Conservation (phyloP, 2,113 vertebrate species). For the Hemibagrus wyckioides region DNA sequence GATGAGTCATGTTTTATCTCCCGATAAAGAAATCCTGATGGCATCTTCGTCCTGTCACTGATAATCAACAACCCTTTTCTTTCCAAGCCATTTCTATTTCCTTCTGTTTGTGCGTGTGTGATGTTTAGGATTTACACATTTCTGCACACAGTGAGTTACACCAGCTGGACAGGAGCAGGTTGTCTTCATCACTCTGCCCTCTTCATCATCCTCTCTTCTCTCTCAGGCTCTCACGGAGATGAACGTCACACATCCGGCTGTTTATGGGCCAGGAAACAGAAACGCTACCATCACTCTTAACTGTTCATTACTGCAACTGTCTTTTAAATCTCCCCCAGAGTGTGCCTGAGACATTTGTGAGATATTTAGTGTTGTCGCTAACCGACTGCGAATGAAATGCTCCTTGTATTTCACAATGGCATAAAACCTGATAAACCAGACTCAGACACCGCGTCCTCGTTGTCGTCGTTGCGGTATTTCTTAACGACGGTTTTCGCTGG, state of each 20-base stretch:
- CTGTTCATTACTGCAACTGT: not conserved
- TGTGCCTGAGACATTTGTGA: not conserved
- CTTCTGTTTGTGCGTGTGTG: not conserved
- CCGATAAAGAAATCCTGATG: not conserved
- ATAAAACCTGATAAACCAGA: not conserved
- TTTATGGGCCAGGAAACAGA: constrained; percentile 66
- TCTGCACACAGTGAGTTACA: not conserved
- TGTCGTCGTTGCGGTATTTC: not conserved
- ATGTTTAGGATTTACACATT: not conserved
- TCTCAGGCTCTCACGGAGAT: not conserved
- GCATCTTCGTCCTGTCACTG: constrained; percentile 33
- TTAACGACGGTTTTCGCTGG: not conserved
- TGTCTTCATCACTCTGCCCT: not conserved
- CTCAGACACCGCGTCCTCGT: not conserved
- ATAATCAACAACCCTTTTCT: not conserved
- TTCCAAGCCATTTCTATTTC: not conserved
- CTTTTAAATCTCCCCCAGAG: constrained; percentile 6
- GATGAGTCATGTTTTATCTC: not conserved
- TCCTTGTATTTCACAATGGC: constrained; percentile 22
- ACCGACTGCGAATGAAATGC: not conserved
- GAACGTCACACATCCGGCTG: constrained; percentile 58
- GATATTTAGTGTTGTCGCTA: not conserved
- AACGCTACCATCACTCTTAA: not conserved
- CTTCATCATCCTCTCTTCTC: not conserved
- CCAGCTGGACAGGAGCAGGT: not conserved